A percentile compares a stretch with the other conserved stretches of the same genome.
These are phyloP conservation scores for Sarcoramphus papa DNA, from an alignment of 2,797 vertebrate species.

Conservation along the genomic window DNA sequence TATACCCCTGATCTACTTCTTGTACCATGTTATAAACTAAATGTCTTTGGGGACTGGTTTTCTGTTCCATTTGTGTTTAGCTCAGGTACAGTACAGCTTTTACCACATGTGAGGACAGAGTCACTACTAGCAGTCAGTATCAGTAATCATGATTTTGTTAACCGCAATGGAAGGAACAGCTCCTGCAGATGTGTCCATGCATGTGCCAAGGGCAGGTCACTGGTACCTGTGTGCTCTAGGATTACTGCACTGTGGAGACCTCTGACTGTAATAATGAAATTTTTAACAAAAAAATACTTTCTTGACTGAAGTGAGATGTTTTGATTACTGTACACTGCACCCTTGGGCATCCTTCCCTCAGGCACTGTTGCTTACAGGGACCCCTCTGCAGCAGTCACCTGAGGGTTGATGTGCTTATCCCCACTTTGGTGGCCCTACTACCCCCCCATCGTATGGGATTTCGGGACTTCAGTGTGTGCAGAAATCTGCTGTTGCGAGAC, in stretches of 20 bases:
- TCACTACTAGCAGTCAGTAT: not conserved
- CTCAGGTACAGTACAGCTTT: not conserved
- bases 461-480: rapidly evolving
- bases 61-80: not conserved
- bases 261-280: not conserved
- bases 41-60: rapidly evolving
- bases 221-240: too few species aligned
- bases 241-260: not conserved
- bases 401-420: not conserved
- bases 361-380: not conserved
- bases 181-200: not conserved
- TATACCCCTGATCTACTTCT: not conserved
- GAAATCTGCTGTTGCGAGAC: not conserved
- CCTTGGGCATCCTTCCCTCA: not conserved
- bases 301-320: not conserved
- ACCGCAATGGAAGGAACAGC: rapidly evolving
- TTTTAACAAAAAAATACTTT: not conserved
- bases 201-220: not conserved
- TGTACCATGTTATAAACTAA: not conserved
- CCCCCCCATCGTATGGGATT: not conserved
- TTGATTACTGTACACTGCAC: not conserved
- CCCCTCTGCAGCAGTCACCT: not conserved
- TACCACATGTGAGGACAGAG: rapidly evolving
- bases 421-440: not conserved
- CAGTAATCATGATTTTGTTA: not conserved